A percentile compares a stretch with the other conserved stretches of the same genome.
These are phyloP conservation scores for Falco concolor DNA, from an alignment of 2,797 vertebrate genomes.

Conservation along the genomic window DNA sequence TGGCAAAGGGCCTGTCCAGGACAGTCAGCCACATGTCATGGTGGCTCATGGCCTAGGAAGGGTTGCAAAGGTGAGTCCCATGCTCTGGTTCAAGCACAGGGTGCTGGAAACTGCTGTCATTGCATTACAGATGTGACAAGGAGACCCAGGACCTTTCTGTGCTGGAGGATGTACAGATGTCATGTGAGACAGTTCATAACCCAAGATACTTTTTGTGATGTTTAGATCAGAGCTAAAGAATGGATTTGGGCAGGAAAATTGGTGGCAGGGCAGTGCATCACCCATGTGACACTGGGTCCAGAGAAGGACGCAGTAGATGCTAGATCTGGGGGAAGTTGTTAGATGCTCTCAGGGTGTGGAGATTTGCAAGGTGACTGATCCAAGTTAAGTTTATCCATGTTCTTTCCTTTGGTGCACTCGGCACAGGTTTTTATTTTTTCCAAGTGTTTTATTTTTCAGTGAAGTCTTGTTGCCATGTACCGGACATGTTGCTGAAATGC, in stretches of 20 bases:
- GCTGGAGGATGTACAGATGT: not conserved
- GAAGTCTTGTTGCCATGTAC: not conserved
- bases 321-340: not conserved
- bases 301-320: not conserved
- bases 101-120: not conserved
- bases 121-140: not conserved
- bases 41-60: not conserved
- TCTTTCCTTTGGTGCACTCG: not conserved
- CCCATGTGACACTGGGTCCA: not conserved
- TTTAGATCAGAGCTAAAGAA: not conserved
- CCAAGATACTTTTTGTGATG: not conserved
- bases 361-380: not conserved
- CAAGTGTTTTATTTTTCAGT: not conserved
- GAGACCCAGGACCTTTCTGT: not conserved
- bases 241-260: not conserved
- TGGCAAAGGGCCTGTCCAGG: not conserved
- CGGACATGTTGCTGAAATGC: not conserved
- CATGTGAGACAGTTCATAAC: not conserved
- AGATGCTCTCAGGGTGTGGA: not conserved
- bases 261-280: not conserved
- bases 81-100: not conserved
- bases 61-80: not conserved
- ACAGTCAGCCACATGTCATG: not conserved
- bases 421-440: not conserved
- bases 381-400: not conserved